phyloP scores from a whole-genome alignment of 2,113 vertebrate species.

The Siniperca chuatsi region DNA sequence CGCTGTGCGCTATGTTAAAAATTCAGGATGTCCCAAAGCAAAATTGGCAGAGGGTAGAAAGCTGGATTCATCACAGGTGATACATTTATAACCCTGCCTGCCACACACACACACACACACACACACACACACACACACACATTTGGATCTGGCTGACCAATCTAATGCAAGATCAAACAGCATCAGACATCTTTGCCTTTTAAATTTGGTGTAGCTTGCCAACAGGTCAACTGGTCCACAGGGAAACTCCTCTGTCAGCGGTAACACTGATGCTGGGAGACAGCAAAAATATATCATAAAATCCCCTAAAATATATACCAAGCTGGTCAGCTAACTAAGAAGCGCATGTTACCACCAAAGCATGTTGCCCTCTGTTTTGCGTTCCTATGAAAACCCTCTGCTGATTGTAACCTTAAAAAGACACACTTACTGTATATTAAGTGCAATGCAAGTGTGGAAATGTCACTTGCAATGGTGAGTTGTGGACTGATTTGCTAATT shows the following conservation, averaged over 20 bases:
- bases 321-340: background rate
- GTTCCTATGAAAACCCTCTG: background rate
- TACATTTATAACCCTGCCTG: conserved; percentile 21
- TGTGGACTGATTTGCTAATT: conserved; percentile 15
- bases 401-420: background rate
- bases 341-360: background rate
- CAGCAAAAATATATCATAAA: background rate
- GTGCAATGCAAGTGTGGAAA: conserved; percentile 16
- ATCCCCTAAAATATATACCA: background rate
- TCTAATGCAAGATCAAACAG: conserved; percentile 47
- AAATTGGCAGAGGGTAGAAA: conserved; percentile 25
- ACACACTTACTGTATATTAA: background rate
- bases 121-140: background rate
- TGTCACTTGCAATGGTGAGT: conserved; percentile 18
- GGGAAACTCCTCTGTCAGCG: background rate
- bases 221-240: background rate
- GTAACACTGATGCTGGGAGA: background rate
- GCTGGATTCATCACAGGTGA: conserved; percentile 24
- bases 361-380: background rate
- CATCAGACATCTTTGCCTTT: conserved; percentile 32
- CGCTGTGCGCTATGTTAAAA: background rate
- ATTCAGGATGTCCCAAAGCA: conserved; percentile 30
- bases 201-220: conserved; percentile 17
- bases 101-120: background rate
- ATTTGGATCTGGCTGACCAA: conserved; percentile 14